Percentiles rank a stretch among this genome's conserved stretches.
Evolutionary conservation across 2,888 invertebrate genomes (phyloP).

Genomic region (Eurytoma californica): DNA sequence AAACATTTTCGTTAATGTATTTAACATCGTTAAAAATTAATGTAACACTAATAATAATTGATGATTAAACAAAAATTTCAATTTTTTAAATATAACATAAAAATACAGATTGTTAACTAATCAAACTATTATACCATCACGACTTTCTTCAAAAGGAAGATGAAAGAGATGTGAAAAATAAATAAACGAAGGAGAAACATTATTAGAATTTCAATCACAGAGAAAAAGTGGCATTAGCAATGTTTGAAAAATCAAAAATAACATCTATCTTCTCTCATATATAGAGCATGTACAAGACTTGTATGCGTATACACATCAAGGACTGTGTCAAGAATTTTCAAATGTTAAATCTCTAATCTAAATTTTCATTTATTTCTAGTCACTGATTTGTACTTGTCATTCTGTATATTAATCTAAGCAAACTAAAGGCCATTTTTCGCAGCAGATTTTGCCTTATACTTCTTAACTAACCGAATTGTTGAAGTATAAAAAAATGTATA

Average conservation of each 20-base stretch:
- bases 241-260: slow-evolving; percentile 53
- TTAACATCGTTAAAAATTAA: not conserved
- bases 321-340: slow-evolving; percentile 48
- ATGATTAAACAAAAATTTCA: not conserved
- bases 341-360: slow-evolving; percentile 41
- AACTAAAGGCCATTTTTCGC: too few relatives aligned
- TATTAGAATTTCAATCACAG: slow-evolving; percentile 50
- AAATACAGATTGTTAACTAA: too few relatives aligned
- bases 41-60: not conserved
- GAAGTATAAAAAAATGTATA: too few relatives aligned
- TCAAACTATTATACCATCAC: too few relatives aligned
- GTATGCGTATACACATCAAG: slow-evolving; percentile 43
- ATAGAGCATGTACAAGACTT: not conserved
- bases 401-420: too few relatives aligned
- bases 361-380: slow-evolving; percentile 28
- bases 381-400: slow-evolving; percentile 38
- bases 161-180: slow-evolving; percentile 42
- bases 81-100: too few relatives aligned
- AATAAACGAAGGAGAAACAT: slow-evolving; percentile 38
- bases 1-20: too few relatives aligned
- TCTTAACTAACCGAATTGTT: too few relatives aligned
- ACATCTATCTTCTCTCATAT: slow-evolving; percentile 22
- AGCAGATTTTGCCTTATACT: too few relatives aligned
- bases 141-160: not conserved
- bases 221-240: slow-evolving; percentile 47